phyloP scores from a whole-genome alignment of 2,888 invertebrate genomes.

The Euspilapteryx auroguttella region DNA sequence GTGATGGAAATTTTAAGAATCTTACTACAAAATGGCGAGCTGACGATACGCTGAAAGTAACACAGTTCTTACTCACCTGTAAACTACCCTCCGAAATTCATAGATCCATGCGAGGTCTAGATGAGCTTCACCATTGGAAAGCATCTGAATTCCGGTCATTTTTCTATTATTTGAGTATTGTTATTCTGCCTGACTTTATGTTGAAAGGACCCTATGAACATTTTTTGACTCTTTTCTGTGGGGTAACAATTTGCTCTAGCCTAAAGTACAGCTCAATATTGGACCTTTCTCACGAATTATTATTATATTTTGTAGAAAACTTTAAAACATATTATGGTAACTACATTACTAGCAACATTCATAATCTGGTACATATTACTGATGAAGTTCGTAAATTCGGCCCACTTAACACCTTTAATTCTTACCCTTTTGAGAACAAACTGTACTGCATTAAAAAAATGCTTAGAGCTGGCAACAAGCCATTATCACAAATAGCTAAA shows the following conservation, averaged over 20 bases:
- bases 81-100: constrained; percentile 8
- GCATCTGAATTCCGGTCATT: constrained; percentile 10
- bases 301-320: constrained; percentile 7
- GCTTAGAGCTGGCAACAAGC: constrained; percentile 6
- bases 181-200: constrained; percentile 7
- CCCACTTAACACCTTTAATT: constrained; percentile 5
- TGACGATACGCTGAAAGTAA: constrained; percentile 5
- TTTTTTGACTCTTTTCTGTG: constrained; percentile 9
- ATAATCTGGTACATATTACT: constrained; percentile 8
- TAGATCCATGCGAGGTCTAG: constrained; percentile 8
- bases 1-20: constrained; percentile 7
- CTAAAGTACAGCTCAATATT: constrained; percentile 5
- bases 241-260: constrained; percentile 9
- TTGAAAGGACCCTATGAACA: constrained; percentile 7
- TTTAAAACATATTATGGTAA: constrained; percentile 7
- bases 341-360: constrained; percentile 10
- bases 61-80: constrained; percentile 3
- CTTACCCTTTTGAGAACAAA: constrained; percentile 5
- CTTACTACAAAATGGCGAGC: constrained; percentile 5
- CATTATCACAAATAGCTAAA: constrained; percentile 7
- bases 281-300: constrained; percentile 7
- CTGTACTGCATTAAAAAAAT: constrained; percentile 4
- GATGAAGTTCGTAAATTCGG: constrained; percentile 8
- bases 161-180: constrained; percentile 9
- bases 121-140: constrained; percentile 9